Percentiles rank a stretch among this genome's conserved stretches.
These are phyloP conservation scores for Proterorhinus semilunaris DNA, from an alignment of 2,113 vertebrate species.

Conservation along the genomic window DNA sequence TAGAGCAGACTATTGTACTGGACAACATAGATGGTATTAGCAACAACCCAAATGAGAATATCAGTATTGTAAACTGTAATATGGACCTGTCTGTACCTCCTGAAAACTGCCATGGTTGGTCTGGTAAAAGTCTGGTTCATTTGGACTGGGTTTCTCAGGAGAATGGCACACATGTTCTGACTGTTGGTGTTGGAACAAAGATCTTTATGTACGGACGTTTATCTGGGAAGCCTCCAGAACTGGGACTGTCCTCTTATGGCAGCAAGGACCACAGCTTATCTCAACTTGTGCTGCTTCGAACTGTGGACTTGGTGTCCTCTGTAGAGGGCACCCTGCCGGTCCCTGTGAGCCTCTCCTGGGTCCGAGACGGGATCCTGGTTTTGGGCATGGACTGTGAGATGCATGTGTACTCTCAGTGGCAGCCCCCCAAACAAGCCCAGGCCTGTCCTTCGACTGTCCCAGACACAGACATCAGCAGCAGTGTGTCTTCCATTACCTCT, in stretches of 20 bases:
- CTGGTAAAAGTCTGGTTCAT: slow-evolving; percentile 82
- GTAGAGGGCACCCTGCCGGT: slow-evolving; percentile 90
- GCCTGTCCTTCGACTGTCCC: slow-evolving; percentile 51
- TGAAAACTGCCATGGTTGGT: slow-evolving; percentile 61
- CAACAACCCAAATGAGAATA: slow-evolving; percentile 69
- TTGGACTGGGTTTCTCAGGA: slow-evolving; percentile 98
- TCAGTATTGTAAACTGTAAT: slow-evolving; percentile 54
- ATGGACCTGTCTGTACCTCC: slow-evolving; percentile 55
- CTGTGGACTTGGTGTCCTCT: slow-evolving; percentile 90
- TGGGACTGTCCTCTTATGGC: slow-evolving; percentile 78
- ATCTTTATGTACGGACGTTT: slow-evolving; percentile 92
- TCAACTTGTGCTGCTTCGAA: slow-evolving; percentile 85
- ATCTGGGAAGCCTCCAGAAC: slow-evolving; percentile 85
- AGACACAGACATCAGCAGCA: slow-evolving; percentile 78
- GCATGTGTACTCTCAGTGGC: slow-evolving; percentile 99
- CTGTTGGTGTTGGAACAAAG: slow-evolving; percentile 92
- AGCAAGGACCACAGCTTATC: slow-evolving; percentile 72
- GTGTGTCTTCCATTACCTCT: slow-evolving; percentile 80
- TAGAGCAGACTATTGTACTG: slow-evolving; percentile 91
- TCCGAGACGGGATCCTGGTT: slow-evolving; percentile 95
- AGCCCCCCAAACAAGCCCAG: slow-evolving; percentile 78
- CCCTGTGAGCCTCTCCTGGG: slow-evolving; percentile 96
- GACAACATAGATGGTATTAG: slow-evolving; percentile 72
- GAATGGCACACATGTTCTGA: slow-evolving; percentile 94
- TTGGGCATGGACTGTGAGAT: slow-evolving; percentile 99